Conservation (phyloP, 2,113 vertebrate genomes). For the Pitta sordida region DNA sequence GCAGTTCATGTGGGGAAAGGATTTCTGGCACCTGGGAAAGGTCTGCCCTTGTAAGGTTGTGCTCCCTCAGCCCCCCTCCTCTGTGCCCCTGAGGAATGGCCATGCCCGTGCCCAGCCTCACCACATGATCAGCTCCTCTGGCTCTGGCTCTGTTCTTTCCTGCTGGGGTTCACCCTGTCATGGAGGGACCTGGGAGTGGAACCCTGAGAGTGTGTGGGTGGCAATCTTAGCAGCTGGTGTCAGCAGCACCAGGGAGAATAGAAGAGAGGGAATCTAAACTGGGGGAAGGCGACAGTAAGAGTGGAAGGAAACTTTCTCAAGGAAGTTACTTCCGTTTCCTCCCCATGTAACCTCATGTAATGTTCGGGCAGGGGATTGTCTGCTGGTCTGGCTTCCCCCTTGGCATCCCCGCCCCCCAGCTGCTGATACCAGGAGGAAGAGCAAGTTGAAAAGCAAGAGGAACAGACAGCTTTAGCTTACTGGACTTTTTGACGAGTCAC, state of each 20-base stretch:
- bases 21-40: background rate
- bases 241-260: background rate
- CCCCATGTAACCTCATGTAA: fast-evolving
- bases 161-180: background rate
- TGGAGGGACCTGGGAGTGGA: fast-evolving
- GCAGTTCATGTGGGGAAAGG: background rate
- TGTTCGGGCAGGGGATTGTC: background rate
- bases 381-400: background rate
- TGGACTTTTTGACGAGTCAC: background rate
- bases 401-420: background rate
- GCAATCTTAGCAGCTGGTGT: background rate
- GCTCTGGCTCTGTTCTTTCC: background rate
- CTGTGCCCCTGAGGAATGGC: background rate
- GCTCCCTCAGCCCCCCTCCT: fast-evolving
- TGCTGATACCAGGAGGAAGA: background rate
- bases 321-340: background rate
- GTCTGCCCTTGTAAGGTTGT: fast-evolving
- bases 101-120: background rate
- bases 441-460: constrained; percentile 9
- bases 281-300: background rate
- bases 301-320: background rate
- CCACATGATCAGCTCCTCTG: fast-evolving
- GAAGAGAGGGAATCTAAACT: background rate
- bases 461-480: background rate
- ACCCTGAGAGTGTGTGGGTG: fast-evolving